A percentile compares a stretch with the other conserved stretches of the same genome.
phyloP scores from a whole-genome alignment of 2,888 invertebrate species.

The Volucella inanis region DNA sequence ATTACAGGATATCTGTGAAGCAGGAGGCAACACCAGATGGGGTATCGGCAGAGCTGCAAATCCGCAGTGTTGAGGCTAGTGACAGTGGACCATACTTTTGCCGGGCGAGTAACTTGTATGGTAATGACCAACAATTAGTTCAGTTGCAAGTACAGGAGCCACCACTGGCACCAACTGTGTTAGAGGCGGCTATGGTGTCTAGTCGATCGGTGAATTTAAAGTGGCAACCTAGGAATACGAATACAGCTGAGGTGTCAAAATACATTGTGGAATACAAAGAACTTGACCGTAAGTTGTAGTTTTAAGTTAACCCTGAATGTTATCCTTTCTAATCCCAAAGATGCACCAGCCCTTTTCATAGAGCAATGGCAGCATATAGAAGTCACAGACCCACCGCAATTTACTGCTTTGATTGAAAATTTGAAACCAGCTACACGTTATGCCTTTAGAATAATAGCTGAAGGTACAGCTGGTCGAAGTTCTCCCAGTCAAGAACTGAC shows the following conservation, averaged over 20 bases:
- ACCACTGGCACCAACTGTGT: constrained; percentile 87
- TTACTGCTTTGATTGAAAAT: constrained; percentile 87
- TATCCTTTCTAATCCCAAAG: constrained; percentile 22
- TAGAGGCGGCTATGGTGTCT: constrained; percentile 88
- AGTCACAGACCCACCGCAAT: constrained; percentile 86
- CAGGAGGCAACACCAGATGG: constrained; percentile 89
- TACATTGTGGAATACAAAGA: constrained; percentile 88
- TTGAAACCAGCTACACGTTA: constrained; percentile 89
- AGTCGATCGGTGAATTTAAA: constrained; percentile 90
- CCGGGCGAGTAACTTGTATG: constrained; percentile 89
- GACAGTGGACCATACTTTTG: constrained; percentile 92
- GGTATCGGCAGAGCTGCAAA: constrained; percentile 88
- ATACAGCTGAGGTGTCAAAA: constrained; percentile 88
- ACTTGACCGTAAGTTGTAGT: constrained; percentile 84
- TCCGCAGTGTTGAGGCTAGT: constrained; percentile 87
- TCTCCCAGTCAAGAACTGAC: constrained; percentile 86
- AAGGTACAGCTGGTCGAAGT: constrained; percentile 89
- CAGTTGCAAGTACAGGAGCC: constrained; percentile 90
- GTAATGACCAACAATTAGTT: constrained; percentile 88
- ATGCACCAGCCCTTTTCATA: constrained; percentile 78
- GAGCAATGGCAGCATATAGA: constrained; percentile 87
- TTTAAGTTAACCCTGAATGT: neutral
- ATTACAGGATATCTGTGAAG: constrained; percentile 85
- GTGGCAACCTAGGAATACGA: constrained; percentile 88
- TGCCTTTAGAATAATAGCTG: constrained; percentile 88